Base-by-base conservation (phyloP, 1,140 invertebrate genomes). In the Cepaea nemoralis region DNA sequence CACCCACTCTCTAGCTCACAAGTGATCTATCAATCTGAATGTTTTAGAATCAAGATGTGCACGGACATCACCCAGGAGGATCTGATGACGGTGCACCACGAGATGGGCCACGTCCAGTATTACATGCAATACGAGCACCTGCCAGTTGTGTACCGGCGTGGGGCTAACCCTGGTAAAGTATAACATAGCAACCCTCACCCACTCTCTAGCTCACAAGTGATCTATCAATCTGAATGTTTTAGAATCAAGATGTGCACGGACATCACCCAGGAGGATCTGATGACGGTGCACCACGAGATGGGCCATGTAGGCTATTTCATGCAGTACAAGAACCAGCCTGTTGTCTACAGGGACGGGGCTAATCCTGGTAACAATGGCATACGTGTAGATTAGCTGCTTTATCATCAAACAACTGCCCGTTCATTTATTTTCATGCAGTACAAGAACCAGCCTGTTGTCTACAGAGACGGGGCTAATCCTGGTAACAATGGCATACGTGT, bases 221-320 rank as follows among this genome's bases (percentile, higher is more conserved):
- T 45, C n/a, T 42, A 73, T 73, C 10, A 35, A 78, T 69, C 22
- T 75, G 70, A 55, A 22, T 55, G 19, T 19, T 79, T 16, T 76
- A 91, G 91, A 80, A 91, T 92, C 42, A 92, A 92, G 81, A 90
- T 91, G 89, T 92, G 91, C 83, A 91, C 91, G 24, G 86, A 86
- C 67, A 81, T 91, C 14, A 91, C 83, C 0, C 89, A 90, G 86
- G 93, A 95, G 81, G 94, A 95, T 89, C 94, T 96, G 70, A 93
- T 94, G 77, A 93, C 94, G 0, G 93, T 95, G 35, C 94, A 96
- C 88, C 95, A 96, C 88, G 95, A 96, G 91, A 94, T 96, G 93
- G 95, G 95, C 3, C 95, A 96, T 86, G 93, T 96, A 31, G 93
- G 96, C 82, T 96, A 96, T 88, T 95, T 94, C 86, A 94, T 95